Base-by-base conservation (phyloP, 2,888 invertebrate genomes). In the Chymomyza amoena region DNA sequence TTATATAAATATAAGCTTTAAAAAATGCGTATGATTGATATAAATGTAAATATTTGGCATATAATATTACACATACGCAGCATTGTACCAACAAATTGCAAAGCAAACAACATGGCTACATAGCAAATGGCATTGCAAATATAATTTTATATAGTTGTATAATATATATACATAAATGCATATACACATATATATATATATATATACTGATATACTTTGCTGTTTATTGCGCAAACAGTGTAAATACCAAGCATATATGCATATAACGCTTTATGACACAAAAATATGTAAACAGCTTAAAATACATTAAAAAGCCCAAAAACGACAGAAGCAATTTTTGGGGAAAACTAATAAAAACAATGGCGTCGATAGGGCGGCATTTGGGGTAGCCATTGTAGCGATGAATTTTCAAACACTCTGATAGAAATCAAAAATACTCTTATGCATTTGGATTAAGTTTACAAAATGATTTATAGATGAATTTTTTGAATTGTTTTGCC, bases 201-300 rank as follows among this genome's bases (percentile, higher is more conserved):
- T 25, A 25, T 25, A 4, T n/a, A 6, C 15, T 62, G 15, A 69
- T 65, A 69, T 63, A 51, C 16, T 16, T 13, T 64, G 52, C 70
- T 70, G 70, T 25, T 51, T 16, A 16, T 54, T 18, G 18, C 32
- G 32, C 18, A 20, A 68, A 75, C 61, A 10, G 64, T 65, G 61
- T 61, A 39, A 68, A 77, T 65, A 59, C 56, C 71, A 20, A 60
- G 25, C 28, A 78, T 78, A 62, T 61, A 67, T 66, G 64, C 72
- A 68, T 52, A 57, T 54, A 56, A 62, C 52, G 32, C 69, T 72
- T 78, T 59, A 20, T 64, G 68, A 28, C 66, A 65, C 60, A 18
- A 25, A 18, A 39, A 62, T 66, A 13, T 18, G 51, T 62, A 52
- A 20, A 28, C 45, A 71, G 45, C 70, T 69, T 78, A 70, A 72